phyloP scores from a whole-genome alignment of 2,113 vertebrate genomes.

The Canis aureus region DNA sequence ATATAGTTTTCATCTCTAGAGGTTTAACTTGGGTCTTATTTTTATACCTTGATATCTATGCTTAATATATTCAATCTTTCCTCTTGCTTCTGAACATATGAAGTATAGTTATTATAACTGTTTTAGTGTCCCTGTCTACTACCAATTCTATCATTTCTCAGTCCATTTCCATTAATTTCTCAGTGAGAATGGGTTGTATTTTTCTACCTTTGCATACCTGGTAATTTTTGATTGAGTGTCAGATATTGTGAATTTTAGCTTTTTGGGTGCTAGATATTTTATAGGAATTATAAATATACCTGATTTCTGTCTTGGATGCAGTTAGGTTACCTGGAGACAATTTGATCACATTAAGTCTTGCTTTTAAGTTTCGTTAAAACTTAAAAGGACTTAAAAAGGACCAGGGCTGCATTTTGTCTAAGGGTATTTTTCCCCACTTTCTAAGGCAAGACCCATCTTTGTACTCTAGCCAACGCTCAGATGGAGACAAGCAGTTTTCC shows the following conservation, averaged over 20 bases:
- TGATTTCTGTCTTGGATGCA: not conserved
- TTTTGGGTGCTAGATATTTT: not conserved
- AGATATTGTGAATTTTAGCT: not conserved
- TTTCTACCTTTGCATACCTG: not conserved
- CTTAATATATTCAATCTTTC: not conserved
- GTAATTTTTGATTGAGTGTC: slow-evolving; percentile 6
- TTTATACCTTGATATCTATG: not conserved
- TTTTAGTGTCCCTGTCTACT: not conserved
- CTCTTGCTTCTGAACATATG: not conserved
- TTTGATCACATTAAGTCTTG: not conserved
- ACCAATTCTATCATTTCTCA: slow-evolving; percentile 24
- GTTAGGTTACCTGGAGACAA: slow-evolving; percentile 11
- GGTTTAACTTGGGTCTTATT: not conserved
- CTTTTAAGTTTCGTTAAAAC: slow-evolving; percentile 5
- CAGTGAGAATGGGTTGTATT: not conserved
- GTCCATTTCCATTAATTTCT: not conserved
- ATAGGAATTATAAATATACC: not conserved
- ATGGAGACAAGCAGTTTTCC: not conserved
- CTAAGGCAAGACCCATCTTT: not conserved
- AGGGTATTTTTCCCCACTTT: not conserved
- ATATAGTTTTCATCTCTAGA: not conserved
- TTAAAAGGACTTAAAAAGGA: not conserved
- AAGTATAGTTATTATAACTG: not conserved
- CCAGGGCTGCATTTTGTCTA: not conserved
- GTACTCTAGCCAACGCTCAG: not conserved